phyloP scores from a whole-genome alignment of 2,888 invertebrate genomes.

The Cephalotes varians region DNA sequence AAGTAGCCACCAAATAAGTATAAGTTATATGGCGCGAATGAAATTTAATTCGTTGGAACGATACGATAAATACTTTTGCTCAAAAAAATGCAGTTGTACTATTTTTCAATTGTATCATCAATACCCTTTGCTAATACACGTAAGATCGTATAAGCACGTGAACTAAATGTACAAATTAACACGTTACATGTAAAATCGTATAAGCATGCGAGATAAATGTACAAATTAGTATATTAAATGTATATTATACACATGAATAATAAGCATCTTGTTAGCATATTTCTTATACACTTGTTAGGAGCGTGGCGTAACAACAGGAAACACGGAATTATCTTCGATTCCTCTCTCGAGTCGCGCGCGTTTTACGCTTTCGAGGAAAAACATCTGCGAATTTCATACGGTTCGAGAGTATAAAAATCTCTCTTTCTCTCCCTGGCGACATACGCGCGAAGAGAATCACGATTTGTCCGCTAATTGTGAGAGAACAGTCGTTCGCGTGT shows the following conservation, averaged over 20 bases:
- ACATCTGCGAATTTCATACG: background rate
- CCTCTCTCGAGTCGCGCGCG: background rate
- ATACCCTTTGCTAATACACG: background rate
- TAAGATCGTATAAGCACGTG: background rate
- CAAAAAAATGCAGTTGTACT: background rate
- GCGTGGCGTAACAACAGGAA: constrained; percentile 5
- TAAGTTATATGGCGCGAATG: background rate
- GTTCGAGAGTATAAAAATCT: constrained; percentile 1
- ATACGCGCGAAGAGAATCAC: constrained; percentile 28
- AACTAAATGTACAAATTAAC: no score
- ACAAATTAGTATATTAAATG: background rate
- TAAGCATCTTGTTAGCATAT: constrained; percentile 33
- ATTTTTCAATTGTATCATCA: background rate
- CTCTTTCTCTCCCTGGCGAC: background rate
- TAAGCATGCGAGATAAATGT: background rate
- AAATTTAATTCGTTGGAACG: background rate
- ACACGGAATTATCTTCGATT: background rate
- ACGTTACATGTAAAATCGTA: no score
- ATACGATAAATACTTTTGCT: background rate
- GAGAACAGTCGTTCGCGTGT: constrained; percentile 10
- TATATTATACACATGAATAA: background rate
- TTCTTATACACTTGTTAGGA: background rate
- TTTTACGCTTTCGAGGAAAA: constrained; percentile 19
- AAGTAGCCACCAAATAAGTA: constrained; percentile 25
- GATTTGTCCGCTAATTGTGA: constrained; percentile 48